Evolutionary conservation across 2,113 vertebrate genomes (phyloP), one percentile per base, ranked within the genome.

Genomic region (Gracilinanus agilis): DNA sequence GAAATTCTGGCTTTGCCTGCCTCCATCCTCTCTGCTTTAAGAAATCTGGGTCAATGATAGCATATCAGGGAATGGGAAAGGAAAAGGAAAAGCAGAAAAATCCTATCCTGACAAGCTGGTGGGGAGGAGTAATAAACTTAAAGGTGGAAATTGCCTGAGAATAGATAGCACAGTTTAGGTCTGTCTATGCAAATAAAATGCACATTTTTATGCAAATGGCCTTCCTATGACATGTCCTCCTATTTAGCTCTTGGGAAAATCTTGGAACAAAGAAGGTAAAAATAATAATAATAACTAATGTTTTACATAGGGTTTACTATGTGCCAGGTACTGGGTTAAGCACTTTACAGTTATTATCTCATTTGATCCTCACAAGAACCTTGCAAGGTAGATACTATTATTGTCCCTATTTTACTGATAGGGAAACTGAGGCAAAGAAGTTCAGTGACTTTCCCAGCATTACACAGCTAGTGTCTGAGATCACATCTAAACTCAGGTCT

Each of bases 61-160:
- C 24, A 61, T 21, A 1, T 44, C 44, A 29, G 40, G 49, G 44
- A 53, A 53, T 27, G 49, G 27, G 24, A 90, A 53, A 53, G 49
- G 89, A 90, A 44, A 90, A 53, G 27, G 44, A 90, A 90, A 90
- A 90, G 49, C 44, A 90, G 4, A 90, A 89, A 89, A 90, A 53
- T 29, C 24, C 44, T 27, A 19, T 24, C 49, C 25, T 55, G 44
- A 55, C n/a, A 54, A 53, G 7, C 34, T 88, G 54, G 89, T 67
- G 89, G 13, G 5, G 23, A 25, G 1, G 19, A 53, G 55, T 49
- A 83, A 93, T 91, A 96, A 93, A 53, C 44, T 10, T 61, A 95
- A 83, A 91, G 29, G 55, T 93, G 44, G 90, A 44, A 92, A 54
- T 44, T 89, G 89, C 11, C 92, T 91, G 40, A 95, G 40, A 95